Conservation (phyloP, 2,888 invertebrate genomes). For the Lutraria lutraria region DNA sequence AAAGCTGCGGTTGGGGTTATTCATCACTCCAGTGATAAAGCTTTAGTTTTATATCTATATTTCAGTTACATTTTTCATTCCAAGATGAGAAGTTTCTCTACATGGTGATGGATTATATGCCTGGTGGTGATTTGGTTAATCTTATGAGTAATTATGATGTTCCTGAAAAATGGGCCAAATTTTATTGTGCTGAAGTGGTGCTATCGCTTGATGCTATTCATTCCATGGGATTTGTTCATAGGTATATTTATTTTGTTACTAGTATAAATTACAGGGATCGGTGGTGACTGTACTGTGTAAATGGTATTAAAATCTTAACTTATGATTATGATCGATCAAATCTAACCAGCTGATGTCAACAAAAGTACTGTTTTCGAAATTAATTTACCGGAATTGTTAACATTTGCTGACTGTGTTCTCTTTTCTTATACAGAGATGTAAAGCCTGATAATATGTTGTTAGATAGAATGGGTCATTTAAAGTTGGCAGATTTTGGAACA, state of each 20-base stretch:
- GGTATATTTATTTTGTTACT: conserved; percentile 82
- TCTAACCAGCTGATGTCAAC: no score
- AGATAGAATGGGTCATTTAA: conserved; percentile 97
- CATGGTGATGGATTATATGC: conserved; percentile 99
- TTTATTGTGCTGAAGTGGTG: conserved; percentile 99
- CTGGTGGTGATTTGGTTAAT: conserved; percentile 99
- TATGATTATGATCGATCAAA: no score
- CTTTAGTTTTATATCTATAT: no score
- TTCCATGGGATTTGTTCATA: conserved; percentile 96
- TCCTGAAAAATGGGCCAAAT: conserved; percentile 99
- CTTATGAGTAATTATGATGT: conserved; percentile 99
- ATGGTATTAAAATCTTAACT: no score
- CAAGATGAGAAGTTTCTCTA: conserved; percentile 98
- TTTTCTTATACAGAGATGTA: conserved; percentile 93
- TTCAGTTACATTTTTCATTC: conserved; percentile 97
- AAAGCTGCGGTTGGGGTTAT: no score
- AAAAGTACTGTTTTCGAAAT: no score
- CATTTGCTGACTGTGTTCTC: neutral
- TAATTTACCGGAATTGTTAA: no score
- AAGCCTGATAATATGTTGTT: conserved; percentile 99
- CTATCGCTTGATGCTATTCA: conserved; percentile 99
- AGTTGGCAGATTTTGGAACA: conserved; percentile 99
- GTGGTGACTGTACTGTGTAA: neutral
- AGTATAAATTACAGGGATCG: neutral
- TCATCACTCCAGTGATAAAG: no score